A percentile compares a stretch with the other conserved stretches of the same genome.
Conservation (phyloP, 1,140 invertebrate genomes). For the Cephus cinctus region DNA sequence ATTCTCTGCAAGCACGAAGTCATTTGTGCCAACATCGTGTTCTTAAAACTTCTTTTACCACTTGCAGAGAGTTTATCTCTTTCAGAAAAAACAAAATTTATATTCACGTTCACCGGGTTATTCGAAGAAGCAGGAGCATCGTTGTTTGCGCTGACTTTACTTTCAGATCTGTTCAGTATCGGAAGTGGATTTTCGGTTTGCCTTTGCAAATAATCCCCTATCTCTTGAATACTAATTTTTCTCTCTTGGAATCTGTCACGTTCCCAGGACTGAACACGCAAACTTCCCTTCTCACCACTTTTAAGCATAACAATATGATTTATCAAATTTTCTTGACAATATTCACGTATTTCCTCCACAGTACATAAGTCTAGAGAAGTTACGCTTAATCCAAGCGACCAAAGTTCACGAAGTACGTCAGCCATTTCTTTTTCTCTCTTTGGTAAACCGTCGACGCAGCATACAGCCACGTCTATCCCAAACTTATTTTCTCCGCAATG, state of each 20-base stretch:
- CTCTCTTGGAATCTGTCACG: slow-evolving; percentile 66
- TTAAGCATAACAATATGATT: slow-evolving; percentile 69
- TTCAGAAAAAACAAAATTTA: slow-evolving; percentile 55
- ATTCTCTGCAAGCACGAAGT: slow-evolving; percentile 57
- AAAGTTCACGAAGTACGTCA: slow-evolving; percentile 60
- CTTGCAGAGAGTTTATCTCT: slow-evolving; percentile 59
- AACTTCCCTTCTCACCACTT: slow-evolving; percentile 61
- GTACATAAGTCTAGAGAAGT: slow-evolving; percentile 57
- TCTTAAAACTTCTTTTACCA: slow-evolving; percentile 56
- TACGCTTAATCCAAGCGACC: slow-evolving; percentile 59
- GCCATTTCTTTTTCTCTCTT: slow-evolving; percentile 64
- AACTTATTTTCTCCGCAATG: slow-evolving; percentile 32
- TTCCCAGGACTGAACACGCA: slow-evolving; percentile 63
- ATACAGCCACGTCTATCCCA: slow-evolving; percentile 67
- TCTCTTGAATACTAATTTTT: slow-evolving; percentile 57
- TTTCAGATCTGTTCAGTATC: slow-evolving; percentile 43
- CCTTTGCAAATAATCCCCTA: slow-evolving; percentile 61
- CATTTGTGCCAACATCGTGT: slow-evolving; percentile 54
- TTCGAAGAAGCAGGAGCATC: slow-evolving; percentile 32
- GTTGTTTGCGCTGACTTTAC: slow-evolving; percentile 35
- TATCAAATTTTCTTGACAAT: slow-evolving; percentile 64
- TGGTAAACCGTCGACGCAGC: slow-evolving; percentile 58
- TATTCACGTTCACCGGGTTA: slow-evolving; percentile 38
- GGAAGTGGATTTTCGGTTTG: slow-evolving; percentile 37
- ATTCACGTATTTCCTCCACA: slow-evolving; percentile 68